Conservation (phyloP, 2,888 invertebrate species). For the Eutolmus rufibarbis region DNA sequence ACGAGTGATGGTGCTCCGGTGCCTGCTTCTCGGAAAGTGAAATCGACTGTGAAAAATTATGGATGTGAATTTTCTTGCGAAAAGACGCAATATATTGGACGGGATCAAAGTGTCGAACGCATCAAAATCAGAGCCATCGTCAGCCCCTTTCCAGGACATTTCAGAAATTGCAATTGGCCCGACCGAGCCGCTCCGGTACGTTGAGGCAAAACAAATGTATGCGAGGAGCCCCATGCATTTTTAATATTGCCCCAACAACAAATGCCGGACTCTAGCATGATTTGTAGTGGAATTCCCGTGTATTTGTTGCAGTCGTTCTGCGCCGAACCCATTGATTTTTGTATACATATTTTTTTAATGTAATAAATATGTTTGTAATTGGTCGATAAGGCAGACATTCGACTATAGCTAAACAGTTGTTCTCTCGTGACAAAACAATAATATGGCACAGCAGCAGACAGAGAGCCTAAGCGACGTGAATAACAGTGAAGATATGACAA, state of each 20-base stretch:
- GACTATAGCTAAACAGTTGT: conserved; percentile 12
- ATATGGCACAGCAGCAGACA: conserved; percentile 54
- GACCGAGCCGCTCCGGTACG: neutral
- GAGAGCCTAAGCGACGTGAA: conserved; percentile 52
- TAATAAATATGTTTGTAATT: conserved; percentile 41
- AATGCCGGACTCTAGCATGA: conserved; percentile 48
- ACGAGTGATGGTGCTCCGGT: neutral
- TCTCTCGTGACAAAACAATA: neutral
- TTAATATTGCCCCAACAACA: conserved; percentile 27
- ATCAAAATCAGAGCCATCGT: neutral
- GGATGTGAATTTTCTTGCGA: conserved; percentile 13
- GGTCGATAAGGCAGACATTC: conserved; percentile 23
- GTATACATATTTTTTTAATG: conserved; percentile 41
- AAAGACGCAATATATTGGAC: neutral
- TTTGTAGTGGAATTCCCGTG: conserved; percentile 39
- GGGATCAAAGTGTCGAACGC: neutral
- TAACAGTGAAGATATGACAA: conserved; percentile 47
- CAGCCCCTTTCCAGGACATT: neutral
- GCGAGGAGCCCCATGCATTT: conserved; percentile 1
- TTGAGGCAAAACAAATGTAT: conserved; percentile 19
- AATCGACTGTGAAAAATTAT: conserved; percentile 39
- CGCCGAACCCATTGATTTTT: conserved; percentile 52
- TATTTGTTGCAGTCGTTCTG: conserved; percentile 51
- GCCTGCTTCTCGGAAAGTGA: conserved; percentile 27
- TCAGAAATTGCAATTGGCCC: neutral